Evolutionary conservation across 2,797 vertebrate species (phyloP), one percentile per base, ranked within the genome.

Genomic region (Uromys caudimaculatus): DNA sequence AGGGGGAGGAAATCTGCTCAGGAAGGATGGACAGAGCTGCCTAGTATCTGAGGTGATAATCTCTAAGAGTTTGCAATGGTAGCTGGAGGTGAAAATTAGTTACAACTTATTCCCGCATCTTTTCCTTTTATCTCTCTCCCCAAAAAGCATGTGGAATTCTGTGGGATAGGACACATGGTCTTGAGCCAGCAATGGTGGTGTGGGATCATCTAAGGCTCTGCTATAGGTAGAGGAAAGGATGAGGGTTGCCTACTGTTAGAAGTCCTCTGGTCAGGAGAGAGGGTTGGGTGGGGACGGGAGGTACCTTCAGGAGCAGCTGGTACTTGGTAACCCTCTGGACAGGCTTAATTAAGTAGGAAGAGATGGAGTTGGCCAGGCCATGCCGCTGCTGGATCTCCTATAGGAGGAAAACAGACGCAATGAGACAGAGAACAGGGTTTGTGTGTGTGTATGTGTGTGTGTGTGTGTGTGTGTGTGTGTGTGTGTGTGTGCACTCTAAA

Each of bases 241-340:
- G 6, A 83, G 79, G 54, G 38, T 2, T 52, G 56, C 50, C 84
- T 41, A 90, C 17, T 58, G 54, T 71, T 19, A 64, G 16, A n/a
- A 62, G 62, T 24, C 27, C 4, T 58, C n/a, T 5, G 23, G 71
- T 35, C 1, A 54, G 41, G 23, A 23, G 71, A 12, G 35, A 24
- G 52, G 2, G 27, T 35, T 38, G 32, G 85, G n/a, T 32, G 69
- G 9, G 58, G 52, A 35, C 44, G 56, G 73, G 35, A 38, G 81
- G 29, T 98, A 99, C 99, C 99, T 99, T 99, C 50, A 99, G 99
- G 77, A 99, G 98, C 47, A 99, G 99, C 24, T 99, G 99, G 97
- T 99, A 99, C 97, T 99, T 99, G 73, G 99, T 99, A 99, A 99
- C 99, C 98, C 99, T 99, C 98, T 99, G 99, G 86, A 99, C 99